Percentiles rank a stretch among this genome's conserved stretches.
phyloP scores from a whole-genome alignment of 2,797 vertebrate genomes.

The Cygnus olor region DNA sequence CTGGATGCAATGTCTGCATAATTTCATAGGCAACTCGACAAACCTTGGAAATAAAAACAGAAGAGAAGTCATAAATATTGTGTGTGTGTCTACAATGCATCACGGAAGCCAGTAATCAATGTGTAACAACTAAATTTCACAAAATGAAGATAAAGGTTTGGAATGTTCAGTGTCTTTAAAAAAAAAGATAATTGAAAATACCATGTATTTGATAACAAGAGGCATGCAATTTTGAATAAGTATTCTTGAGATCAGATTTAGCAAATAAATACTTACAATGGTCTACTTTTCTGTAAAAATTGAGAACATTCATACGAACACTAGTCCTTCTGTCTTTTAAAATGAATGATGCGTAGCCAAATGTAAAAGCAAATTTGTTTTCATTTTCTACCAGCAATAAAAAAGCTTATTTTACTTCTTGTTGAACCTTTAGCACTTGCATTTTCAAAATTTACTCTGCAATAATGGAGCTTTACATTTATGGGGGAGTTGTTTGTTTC shows the following conservation, averaged over 20 bases:
- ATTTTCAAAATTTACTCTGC: neutral
- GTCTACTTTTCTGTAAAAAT: neutral
- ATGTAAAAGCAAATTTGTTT: neutral
- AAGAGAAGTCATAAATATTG: neutral
- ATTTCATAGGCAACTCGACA: constrained; percentile 98
- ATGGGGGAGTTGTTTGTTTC: neutral
- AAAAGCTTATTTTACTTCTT: neutral
- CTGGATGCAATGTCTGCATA: constrained; percentile 97
- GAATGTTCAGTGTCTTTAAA: neutral
- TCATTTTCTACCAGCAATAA: neutral
- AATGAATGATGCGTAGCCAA: neutral
- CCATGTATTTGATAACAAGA: neutral
- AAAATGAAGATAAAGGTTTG: neutral
- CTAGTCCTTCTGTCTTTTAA: neutral
- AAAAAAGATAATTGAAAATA: neutral
- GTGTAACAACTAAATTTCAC: neutral
- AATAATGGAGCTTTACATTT: neutral
- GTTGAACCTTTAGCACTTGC: neutral
- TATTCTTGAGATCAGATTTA: neutral
- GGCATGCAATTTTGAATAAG: neutral
- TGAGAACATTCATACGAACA: neutral
- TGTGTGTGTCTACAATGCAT: neutral
- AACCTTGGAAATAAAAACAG: constrained; percentile 81
- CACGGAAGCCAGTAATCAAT: neutral
- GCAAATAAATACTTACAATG: neutral